phyloP scores from a whole-genome alignment of 2,113 vertebrate genomes.

The Isurus oxyrinchus region DNA sequence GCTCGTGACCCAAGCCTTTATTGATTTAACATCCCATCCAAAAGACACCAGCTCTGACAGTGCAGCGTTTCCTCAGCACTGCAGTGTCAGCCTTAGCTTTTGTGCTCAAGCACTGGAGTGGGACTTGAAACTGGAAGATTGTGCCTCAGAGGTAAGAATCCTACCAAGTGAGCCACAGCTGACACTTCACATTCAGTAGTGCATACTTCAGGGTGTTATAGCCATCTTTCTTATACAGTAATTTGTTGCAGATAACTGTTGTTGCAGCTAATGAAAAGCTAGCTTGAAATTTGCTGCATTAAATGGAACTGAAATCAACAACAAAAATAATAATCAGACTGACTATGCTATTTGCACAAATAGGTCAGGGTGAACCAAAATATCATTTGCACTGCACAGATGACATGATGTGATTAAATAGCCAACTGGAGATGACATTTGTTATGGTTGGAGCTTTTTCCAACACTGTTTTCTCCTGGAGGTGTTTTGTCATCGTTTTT shows the following conservation, averaged over 20 bases:
- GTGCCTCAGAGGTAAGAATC: too few species aligned
- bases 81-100: too few species aligned
- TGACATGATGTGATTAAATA: not conserved
- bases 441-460: not conserved
- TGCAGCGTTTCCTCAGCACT: too few species aligned
- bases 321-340: not conserved
- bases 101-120: too few species aligned
- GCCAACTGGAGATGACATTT: not conserved
- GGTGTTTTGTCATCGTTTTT: not conserved
- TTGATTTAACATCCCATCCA: too few species aligned
- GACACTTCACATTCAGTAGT: not conserved
- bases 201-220: not conserved
- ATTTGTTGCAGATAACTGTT: not conserved
- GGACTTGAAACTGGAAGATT: too few species aligned
- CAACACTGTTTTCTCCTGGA: not conserved
- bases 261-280: not conserved
- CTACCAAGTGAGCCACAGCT: not conserved
- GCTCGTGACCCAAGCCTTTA: too few species aligned
- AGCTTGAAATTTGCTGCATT: not conserved
- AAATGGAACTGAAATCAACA: not conserved
- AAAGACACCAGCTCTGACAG: too few species aligned
- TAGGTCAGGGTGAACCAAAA: not conserved
- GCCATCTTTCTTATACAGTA: not conserved
- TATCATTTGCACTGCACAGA: not conserved
- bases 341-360: not conserved